Evolutionary conservation across 2,888 invertebrate species (phyloP).

Genomic region (Cerastis rubricosa): DNA sequence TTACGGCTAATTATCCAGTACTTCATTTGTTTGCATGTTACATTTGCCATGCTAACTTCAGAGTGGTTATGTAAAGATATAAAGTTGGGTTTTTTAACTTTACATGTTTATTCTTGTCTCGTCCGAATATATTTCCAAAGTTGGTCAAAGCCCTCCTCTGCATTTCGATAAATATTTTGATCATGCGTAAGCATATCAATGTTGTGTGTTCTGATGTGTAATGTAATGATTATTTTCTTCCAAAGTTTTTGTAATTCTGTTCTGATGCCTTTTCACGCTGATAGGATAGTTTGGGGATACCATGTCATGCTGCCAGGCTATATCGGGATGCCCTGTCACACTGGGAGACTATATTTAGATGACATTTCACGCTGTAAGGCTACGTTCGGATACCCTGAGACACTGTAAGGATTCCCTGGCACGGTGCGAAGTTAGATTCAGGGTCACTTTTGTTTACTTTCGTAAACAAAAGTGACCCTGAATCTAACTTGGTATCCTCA

Average conservation of each 20-base stretch:
- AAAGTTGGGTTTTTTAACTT: background rate
- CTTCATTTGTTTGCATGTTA: too few relatives aligned
- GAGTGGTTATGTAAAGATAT: too few relatives aligned
- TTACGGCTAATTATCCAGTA: too few relatives aligned
- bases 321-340: background rate
- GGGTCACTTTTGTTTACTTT: background rate
- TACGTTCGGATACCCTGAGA: background rate
- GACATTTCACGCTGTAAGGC: background rate
- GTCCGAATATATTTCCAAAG: constrained; percentile 9
- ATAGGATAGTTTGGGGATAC: background rate
- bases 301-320: background rate
- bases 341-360: background rate
- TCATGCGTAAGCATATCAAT: background rate
- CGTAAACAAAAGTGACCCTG: background rate
- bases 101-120: constrained; percentile 2
- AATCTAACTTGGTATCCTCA: too few relatives aligned
- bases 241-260: background rate
- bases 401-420: background rate
- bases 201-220: background rate
- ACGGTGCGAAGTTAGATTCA: background rate
- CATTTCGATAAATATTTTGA: background rate
- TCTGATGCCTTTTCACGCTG: background rate
- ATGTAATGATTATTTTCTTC: background rate
- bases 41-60: too few relatives aligned
- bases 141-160: background rate